Evolutionary conservation across 1,140 invertebrate genomes (phyloP).

Genomic region (Cataglyphis hispanica): DNA sequence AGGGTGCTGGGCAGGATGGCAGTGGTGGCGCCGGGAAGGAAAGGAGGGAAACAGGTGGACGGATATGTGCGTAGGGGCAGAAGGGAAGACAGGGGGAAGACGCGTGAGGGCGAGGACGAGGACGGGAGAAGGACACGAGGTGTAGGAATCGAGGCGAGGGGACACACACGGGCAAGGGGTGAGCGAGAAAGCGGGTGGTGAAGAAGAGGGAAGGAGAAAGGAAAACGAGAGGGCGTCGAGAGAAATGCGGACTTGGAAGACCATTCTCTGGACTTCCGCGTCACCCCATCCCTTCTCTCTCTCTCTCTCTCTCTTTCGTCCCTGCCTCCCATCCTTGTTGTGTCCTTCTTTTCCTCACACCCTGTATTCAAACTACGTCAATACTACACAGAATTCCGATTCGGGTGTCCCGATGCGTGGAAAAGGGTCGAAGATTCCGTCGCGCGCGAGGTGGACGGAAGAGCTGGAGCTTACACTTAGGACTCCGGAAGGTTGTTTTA

Average conservation of each 20-base stretch:
- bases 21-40: slow-evolving; percentile 57
- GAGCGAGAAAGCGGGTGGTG: slow-evolving; percentile 43
- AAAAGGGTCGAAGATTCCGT: slow-evolving; percentile 33
- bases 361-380: slow-evolving; percentile 80
- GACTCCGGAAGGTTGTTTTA: slow-evolving; percentile 2
- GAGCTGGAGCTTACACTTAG: neutral
- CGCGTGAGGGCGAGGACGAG: slow-evolving; percentile 54
- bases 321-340: slow-evolving; percentile 5
- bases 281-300: slow-evolving; percentile 29
- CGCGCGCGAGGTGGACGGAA: slow-evolving; percentile 36
- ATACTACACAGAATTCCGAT: slow-evolving; percentile 69
- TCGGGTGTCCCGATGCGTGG: slow-evolving; percentile 60
- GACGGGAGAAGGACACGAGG: slow-evolving; percentile 52
- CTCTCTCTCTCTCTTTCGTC: neutral
- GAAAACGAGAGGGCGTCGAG: slow-evolving; percentile 64
- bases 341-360: slow-evolving; percentile 29
- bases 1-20: slow-evolving; percentile 70
- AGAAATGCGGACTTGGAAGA: slow-evolving; percentile 74
- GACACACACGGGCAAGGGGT: slow-evolving; percentile 42
- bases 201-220: slow-evolving; percentile 18
- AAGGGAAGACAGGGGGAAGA: slow-evolving; percentile 20
- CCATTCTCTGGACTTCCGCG: slow-evolving; percentile 67
- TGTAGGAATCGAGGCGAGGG: slow-evolving; percentile 60
- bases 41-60: slow-evolving; percentile 70
- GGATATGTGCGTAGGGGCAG: slow-evolving; percentile 25